Evolutionary conservation across 2,888 invertebrate species (phyloP), one percentile per base, ranked within the genome.

Genomic region (Blera fallax): DNA sequence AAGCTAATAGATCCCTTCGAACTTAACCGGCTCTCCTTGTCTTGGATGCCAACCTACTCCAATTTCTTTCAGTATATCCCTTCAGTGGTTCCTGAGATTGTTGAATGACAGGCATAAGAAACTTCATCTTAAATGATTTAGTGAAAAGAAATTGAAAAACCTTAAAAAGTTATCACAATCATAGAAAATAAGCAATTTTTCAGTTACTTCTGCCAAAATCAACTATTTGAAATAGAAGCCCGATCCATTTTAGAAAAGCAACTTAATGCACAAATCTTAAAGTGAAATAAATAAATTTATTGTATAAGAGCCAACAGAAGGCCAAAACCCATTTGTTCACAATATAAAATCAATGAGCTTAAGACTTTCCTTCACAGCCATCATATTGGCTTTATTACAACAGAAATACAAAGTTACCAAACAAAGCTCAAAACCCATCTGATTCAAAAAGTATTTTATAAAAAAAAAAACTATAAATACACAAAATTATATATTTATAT

Each of bases 311-410:
- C 11, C 40, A 27, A 27, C 50, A 24, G 24, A 50, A 56, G 54
- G 60, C 52, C 64, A 18, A 24, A 58, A 27, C 43, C 56, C 74
- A 80, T 79, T 24, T 70, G 58, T 74, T 58, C 21, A 69, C 18
- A 56, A 78, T 52, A 82, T 56, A 67, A 80, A 73, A 58, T 65
- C 58, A 64, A 80, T 84, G 84, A 84, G 84, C 80, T 80, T 84
- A 76, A 80, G 80, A 84, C 80, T 84, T 83, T 78, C 67, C 67
- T 62, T 37, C 52, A 79, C 34, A 58, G 69, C 77, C 81, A 32
- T 1, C 1, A 10, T 8, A 58, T 16, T n/a, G 78, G 50, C 54
- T 48, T 54, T 37, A 24, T 34, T n/a, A 54, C 43, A 10, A 18
- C 48, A 62, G 11, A 52, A 48, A 16, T 4, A 40, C n/a, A 40